Conservation (phyloP, 2,113 vertebrate genomes). For the Channa maculata region DNA sequence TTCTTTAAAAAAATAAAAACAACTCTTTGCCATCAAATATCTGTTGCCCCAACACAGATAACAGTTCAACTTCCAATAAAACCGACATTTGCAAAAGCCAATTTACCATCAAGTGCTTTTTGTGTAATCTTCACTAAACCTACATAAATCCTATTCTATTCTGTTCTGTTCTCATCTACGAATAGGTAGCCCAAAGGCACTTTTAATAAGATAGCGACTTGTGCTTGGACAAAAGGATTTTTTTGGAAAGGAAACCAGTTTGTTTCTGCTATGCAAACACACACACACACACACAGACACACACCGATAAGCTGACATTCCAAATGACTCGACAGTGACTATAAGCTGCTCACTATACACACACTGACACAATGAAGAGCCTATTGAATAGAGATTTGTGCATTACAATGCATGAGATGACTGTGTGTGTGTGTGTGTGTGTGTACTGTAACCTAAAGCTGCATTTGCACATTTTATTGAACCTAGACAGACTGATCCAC, state of each 20-base stretch:
- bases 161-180: background rate
- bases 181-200: slow-evolving; percentile 23
- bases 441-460: slow-evolving; percentile 3
- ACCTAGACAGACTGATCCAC: slow-evolving; percentile 29
- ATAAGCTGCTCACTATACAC: slow-evolving; percentile 64
- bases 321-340: slow-evolving; percentile 66
- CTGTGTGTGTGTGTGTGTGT: background rate
- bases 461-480: slow-evolving; percentile 21
- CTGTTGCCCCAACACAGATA: background rate
- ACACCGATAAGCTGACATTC: slow-evolving; percentile 59
- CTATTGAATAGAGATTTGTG: slow-evolving; percentile 60
- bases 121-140: slow-evolving; percentile 11
- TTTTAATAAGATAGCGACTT: background rate
- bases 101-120: slow-evolving; percentile 13
- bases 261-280: slow-evolving; percentile 1
- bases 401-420: slow-evolving; percentile 35
- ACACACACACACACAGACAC: background rate
- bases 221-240: slow-evolving; percentile 19
- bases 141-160: background rate
- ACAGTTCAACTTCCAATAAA: too few relatives aligned
- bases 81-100: slow-evolving; percentile 7
- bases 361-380: slow-evolving; percentile 45
- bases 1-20: too few relatives aligned
- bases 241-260: slow-evolving; percentile 30
- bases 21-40: background rate